A percentile compares a stretch with the other conserved stretches of the same genome.
Conservation (phyloP, 2,113 vertebrate species). For the Apteryx owenii region DNA sequence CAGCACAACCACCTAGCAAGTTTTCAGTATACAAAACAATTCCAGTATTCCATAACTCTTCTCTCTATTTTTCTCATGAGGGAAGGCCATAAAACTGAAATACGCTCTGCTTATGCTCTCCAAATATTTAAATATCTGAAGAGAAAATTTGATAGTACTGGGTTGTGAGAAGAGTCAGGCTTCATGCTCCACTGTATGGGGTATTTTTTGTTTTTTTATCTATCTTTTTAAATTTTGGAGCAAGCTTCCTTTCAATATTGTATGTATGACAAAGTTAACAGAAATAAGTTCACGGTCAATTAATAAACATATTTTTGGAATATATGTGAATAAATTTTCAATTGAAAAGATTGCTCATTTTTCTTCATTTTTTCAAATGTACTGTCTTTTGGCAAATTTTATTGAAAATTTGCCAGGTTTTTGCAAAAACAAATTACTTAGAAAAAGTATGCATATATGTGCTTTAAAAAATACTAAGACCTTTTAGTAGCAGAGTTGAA, state of each 20-base stretch:
- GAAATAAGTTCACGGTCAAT: neutral
- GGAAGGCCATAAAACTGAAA: constrained; percentile 4
- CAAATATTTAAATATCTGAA: constrained; percentile 31
- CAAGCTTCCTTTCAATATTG: neutral
- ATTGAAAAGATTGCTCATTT: neutral
- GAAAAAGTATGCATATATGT: neutral
- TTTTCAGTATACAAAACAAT: neutral
- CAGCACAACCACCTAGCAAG: neutral
- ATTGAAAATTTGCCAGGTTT: fast-evolving
- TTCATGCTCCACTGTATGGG: neutral
- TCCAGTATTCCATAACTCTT: neutral
- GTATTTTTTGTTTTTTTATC: neutral
- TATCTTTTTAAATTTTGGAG: neutral
- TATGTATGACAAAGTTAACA: neutral
- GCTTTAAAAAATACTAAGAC: neutral
- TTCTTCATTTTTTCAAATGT: neutral
- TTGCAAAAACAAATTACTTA: neutral
- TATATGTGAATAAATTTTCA: neutral
- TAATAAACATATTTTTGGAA: neutral
- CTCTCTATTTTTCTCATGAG: neutral
- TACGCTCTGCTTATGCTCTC: neutral
- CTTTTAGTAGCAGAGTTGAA: neutral
- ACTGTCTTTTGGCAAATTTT: neutral
- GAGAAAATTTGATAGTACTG: neutral
- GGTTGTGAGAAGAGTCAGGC: neutral